These are phyloP conservation scores for Chunga burmeisteri DNA, from an alignment of 2,113 vertebrate species.

Conservation along the genomic window DNA sequence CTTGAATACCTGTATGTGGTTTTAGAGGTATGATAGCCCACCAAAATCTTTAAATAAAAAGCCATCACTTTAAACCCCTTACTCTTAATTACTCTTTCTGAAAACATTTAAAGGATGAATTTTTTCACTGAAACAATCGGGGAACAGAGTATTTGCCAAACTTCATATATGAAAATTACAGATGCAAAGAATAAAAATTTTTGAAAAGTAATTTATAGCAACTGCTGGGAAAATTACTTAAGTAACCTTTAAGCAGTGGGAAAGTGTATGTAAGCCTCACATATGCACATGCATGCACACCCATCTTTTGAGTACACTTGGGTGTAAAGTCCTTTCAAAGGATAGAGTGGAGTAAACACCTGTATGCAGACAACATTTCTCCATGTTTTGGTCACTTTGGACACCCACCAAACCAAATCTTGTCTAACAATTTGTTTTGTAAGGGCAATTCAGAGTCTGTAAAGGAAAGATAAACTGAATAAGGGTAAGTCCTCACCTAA, in stretches of 20 bases:
- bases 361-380: neutral
- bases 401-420: neutral
- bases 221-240: neutral
- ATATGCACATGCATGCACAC: neutral
- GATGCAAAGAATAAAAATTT: neutral
- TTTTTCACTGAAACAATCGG: neutral
- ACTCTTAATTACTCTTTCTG: neutral
- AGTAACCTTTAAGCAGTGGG: neutral
- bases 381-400: neutral
- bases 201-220: neutral
- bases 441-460: neutral
- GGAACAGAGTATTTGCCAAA: neutral
- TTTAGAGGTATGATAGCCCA: neutral
- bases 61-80: neutral
- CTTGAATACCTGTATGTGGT: fast-evolving
- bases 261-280: neutral
- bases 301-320: neutral
- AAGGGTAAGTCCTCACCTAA: neutral
- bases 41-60: neutral
- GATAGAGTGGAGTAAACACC: neutral
- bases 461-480: neutral
- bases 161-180: neutral
- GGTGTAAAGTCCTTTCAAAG: neutral
- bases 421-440: neutral
- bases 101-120: neutral